phyloP scores from a whole-genome alignment of 2,888 invertebrate genomes.

The Andrena haemorrhoa region DNA sequence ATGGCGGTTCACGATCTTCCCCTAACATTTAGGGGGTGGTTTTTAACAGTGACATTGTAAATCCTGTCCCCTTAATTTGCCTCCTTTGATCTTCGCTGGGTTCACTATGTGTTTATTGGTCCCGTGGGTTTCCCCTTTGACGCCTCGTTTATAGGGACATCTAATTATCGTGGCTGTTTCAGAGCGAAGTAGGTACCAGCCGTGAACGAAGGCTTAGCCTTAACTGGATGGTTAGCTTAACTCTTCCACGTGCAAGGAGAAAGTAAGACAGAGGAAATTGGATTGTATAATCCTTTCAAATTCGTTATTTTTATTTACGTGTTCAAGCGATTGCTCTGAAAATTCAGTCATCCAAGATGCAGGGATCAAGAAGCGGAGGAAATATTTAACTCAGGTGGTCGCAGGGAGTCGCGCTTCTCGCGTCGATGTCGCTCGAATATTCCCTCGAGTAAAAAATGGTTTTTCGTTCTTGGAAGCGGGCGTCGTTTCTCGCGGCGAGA shows the following conservation, averaged over 20 bases:
- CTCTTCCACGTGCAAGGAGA: too few relatives aligned
- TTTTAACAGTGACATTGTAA: conserved; percentile 23
- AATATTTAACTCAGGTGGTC: conserved; percentile 8
- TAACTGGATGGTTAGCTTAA: too few relatives aligned
- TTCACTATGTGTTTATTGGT: not conserved
- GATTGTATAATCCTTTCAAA: too few relatives aligned
- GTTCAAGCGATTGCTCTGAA: not conserved
- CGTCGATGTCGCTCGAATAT: conserved; percentile 43
- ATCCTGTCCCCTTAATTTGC: not conserved
- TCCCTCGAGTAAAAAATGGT: conserved; percentile 63
- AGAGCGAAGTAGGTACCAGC: too few relatives aligned
- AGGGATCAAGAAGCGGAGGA: not conserved
- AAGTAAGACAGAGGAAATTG: too few relatives aligned
- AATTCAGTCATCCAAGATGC: not conserved
- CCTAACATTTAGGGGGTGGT: not conserved
- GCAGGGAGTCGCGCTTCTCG: conserved; percentile 2
- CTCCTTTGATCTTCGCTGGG: not conserved
- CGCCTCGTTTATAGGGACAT: not conserved
- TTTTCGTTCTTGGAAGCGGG: conserved; percentile 68
- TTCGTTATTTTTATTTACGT: too few relatives aligned
- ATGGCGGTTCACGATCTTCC: not conserved
- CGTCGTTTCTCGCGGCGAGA: conserved; percentile 54
- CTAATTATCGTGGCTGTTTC: not conserved
- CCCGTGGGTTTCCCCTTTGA: not conserved
- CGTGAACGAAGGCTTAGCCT: too few relatives aligned